Base-by-base conservation (phyloP, 2,888 invertebrate species). In the Anarsia innoxiella region DNA sequence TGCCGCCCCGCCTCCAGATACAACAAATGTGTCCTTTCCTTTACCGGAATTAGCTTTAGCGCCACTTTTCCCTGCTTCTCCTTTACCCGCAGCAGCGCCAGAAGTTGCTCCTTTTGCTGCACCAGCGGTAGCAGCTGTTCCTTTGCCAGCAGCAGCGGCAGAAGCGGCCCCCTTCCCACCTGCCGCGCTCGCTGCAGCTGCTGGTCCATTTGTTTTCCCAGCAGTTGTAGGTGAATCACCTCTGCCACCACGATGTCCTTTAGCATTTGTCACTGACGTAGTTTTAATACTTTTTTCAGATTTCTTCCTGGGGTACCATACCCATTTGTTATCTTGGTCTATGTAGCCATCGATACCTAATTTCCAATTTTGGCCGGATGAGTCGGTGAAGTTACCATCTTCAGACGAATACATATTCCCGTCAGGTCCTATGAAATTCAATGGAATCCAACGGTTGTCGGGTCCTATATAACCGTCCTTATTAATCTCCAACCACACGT, bases 391-490 rank as follows among this genome's bases (percentile, higher is more conserved):
- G 12, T 46, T 41, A 2, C 83, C 82, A 13, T 84, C 83, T 43
- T 82, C 80, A 15, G 83, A 63, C 0, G 71, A 66, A 50, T 83
- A 82, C 36, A 45, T 49, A 68, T 72, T 62, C 3, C 80, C 84
- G 51, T 84, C 84, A 1, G 79, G 83, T 2, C 84, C 84, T 9
- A 42, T 60, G 45, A 84, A 84, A 44, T 66, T 79, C 59, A 69
- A 62, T 6, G 84, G 84, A 1, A 75, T 62, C 84, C 84, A 84
- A 2, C 83, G 70, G 32, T 68, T 66, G 48, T 84, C 84, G 0
- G 69, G 75, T 2, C 76, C 83, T 41, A 84, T 71, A 34, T 66
- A 84, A 10, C 84, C 84, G 37, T 84, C 83, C 58, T 75, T 83
- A 51, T 74, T 80, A 4, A 84, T 78, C 46, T 84, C 83, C 42